Evolutionary conservation across 2,888 invertebrate genomes (phyloP).

Genomic region (Patella depressa): DNA sequence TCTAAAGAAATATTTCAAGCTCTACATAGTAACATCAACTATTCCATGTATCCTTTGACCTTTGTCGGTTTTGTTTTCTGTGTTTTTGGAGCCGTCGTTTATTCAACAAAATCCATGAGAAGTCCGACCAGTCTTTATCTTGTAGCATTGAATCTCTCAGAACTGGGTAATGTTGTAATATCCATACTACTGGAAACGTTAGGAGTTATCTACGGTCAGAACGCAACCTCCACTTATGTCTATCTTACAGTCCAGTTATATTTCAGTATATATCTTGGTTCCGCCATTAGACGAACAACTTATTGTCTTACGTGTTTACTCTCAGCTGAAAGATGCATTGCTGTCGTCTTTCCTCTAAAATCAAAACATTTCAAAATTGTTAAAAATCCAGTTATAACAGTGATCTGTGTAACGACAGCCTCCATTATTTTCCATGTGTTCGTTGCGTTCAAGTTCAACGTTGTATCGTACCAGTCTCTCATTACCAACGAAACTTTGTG

Average conservation of each 20-base stretch:
- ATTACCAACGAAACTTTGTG: neutral
- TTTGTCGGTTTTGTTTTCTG: neutral
- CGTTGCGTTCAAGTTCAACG: neutral
- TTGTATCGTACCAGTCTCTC: neutral
- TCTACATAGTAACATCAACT: neutral
- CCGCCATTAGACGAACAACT: neutral
- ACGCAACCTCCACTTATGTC: neutral
- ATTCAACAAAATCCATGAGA: neutral
- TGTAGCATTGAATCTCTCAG: neutral
- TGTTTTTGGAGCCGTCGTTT: neutral
- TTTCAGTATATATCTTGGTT: neutral
- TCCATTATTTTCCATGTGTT: neutral
- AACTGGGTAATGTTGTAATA: neutral
- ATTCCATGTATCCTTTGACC: neutral
- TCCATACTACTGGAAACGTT: no score
- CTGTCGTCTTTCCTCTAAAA: constrained; percentile 6
- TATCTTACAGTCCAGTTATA: neutral
- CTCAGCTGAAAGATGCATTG: neutral
- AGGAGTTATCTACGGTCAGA: neutral
- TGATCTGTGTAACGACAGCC: neutral
- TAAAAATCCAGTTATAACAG: neutral
- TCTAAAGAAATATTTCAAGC: neutral
- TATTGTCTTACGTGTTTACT: neutral
- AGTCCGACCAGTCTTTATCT: neutral
- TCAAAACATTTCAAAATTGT: neutral